Conservation (phyloP, 1,140 invertebrate genomes). For the Armadillidium nasatum region DNA sequence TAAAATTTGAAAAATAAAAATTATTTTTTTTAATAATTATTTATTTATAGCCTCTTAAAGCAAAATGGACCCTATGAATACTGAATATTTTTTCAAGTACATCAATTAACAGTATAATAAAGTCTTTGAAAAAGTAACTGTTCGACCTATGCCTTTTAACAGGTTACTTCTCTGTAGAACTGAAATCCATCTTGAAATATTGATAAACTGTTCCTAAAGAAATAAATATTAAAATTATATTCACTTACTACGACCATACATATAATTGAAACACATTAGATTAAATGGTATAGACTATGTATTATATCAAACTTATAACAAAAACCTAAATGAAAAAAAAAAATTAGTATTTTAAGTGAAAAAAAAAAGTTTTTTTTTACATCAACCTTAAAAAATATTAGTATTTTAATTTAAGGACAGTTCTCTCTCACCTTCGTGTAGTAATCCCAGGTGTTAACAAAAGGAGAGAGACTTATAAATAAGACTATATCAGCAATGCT, state of each 20-base stretch:
- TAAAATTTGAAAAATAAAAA: neutral
- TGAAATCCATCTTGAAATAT: neutral
- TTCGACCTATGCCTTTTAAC: neutral
- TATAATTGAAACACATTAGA: too few species aligned
- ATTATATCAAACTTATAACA: too few species aligned
- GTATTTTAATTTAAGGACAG: neutral
- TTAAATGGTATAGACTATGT: too few species aligned
- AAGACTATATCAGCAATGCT: neutral
- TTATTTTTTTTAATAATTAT: neutral
- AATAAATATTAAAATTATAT: neutral
- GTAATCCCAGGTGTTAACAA: neutral
- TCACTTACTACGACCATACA: too few species aligned
- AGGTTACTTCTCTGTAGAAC: neutral
- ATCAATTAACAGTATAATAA: neutral
- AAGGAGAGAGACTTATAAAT: neutral
- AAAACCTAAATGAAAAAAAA: too few species aligned
- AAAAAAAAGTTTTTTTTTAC: neutral
- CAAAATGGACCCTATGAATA: neutral
- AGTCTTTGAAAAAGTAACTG: neutral
- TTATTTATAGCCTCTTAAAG: neutral
- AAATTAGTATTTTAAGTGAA: neutral
- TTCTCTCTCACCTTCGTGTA: neutral
- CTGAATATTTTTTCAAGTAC: neutral
- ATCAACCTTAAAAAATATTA: neutral
- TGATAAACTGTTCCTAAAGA: neutral